phyloP scores from a whole-genome alignment of 2,797 vertebrate genomes.

The Allobates femoralis region DNA sequence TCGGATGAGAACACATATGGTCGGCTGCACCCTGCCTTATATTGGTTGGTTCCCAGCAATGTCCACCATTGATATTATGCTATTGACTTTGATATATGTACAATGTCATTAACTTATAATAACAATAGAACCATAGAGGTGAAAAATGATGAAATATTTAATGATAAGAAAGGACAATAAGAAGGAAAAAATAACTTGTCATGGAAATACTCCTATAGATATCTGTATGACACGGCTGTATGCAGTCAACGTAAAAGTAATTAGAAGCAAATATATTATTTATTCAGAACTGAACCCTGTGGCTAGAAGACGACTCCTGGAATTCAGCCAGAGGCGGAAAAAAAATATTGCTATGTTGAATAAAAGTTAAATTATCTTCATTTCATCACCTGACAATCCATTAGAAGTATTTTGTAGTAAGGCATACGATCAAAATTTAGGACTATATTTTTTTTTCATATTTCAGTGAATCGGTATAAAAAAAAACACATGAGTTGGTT shows the following conservation, averaged over 20 bases:
- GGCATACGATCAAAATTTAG: background rate
- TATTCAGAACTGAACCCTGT: background rate
- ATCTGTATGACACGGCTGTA: too few relatives aligned
- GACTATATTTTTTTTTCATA: too few relatives aligned
- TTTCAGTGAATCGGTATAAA: too few relatives aligned
- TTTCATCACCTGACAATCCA: background rate
- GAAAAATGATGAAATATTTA: background rate
- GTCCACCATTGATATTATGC: background rate
- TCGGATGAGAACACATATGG: too few relatives aligned
- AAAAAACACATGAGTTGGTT: too few relatives aligned
- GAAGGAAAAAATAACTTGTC: background rate
- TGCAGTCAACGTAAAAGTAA: background rate
- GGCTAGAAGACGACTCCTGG: background rate
- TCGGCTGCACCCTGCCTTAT: too few relatives aligned
- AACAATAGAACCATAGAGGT: background rate
- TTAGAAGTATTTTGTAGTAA: background rate
- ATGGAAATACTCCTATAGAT: background rate
- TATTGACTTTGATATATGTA: background rate
- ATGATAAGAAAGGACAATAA: background rate
- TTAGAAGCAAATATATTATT: slow-evolving; percentile 1
- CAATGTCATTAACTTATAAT: background rate
- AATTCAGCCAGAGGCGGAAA: background rate
- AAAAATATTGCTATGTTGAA: slow-evolving; percentile 3
- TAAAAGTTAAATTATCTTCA: slow-evolving; percentile 6
- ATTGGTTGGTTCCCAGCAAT: background rate